phyloP scores from a whole-genome alignment of 1,140 invertebrate genomes.

The Reticulitermes speratus region DNA sequence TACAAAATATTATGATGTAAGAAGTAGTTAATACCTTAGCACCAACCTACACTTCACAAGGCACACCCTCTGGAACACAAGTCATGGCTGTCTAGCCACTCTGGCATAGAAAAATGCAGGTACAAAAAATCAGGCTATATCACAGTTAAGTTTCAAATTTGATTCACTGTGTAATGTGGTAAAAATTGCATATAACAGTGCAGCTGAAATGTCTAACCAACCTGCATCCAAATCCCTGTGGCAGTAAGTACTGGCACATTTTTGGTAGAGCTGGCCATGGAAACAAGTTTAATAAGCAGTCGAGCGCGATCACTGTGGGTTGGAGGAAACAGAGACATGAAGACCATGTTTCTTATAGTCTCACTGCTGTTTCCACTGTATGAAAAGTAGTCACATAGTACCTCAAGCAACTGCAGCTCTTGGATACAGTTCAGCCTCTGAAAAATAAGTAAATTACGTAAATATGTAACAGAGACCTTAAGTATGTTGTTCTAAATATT shows the following conservation, averaged over 20 bases:
- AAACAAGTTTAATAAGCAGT: slow-evolving; percentile 74
- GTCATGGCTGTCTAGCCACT: too few relatives aligned
- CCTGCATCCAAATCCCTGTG: slow-evolving; percentile 79
- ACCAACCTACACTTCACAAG: background rate
- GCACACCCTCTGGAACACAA: too few relatives aligned
- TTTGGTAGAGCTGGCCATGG: slow-evolving; percentile 71
- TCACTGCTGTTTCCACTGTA: slow-evolving; percentile 59
- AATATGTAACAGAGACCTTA: too few relatives aligned
- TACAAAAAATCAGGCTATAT: too few relatives aligned
- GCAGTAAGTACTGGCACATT: slow-evolving; percentile 69
- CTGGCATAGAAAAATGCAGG: too few relatives aligned
- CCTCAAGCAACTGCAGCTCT: slow-evolving; percentile 73
- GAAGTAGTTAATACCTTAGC: background rate
- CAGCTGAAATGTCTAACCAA: slow-evolving; percentile 18
- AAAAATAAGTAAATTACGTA: background rate
- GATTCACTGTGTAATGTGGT: background rate
- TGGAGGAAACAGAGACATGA: slow-evolving; percentile 72
- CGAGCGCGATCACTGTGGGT: slow-evolving; percentile 64
- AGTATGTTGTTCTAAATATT: too few relatives aligned
- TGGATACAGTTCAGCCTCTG: slow-evolving; percentile 61
- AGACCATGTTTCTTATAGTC: slow-evolving; percentile 75
- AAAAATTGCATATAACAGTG: background rate
- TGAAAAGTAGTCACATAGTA: slow-evolving; percentile 58
- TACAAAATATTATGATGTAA: background rate
- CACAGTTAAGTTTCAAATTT: too few relatives aligned